Conservation (phyloP, 2,113 vertebrate genomes). For the Pterocles orientalis region DNA sequence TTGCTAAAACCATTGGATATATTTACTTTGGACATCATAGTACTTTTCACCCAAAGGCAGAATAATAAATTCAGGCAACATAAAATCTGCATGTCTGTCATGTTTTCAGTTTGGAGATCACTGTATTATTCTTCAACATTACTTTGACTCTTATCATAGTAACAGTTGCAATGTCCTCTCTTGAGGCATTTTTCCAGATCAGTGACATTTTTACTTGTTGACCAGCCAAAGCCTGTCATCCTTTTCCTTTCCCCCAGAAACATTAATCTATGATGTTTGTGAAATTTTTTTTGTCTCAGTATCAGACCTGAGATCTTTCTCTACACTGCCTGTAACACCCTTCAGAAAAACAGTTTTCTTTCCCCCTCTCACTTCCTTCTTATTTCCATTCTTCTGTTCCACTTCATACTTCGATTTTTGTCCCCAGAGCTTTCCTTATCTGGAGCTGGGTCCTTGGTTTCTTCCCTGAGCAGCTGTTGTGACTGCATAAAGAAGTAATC, state of each 20-base stretch:
- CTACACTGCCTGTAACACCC: no score
- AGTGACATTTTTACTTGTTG: neutral
- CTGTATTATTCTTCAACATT: neutral
- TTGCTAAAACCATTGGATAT: neutral
- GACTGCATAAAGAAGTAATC: neutral
- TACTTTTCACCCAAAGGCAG: neutral
- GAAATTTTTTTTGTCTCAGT: neutral
- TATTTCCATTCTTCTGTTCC: neutral
- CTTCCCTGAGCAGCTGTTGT: neutral
- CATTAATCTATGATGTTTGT: neutral
- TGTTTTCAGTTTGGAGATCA: neutral
- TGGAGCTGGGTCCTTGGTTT: neutral
- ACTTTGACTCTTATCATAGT: neutral
- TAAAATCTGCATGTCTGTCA: neutral
- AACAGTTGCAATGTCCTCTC: neutral
- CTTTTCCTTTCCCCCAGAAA: neutral
- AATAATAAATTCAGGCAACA: neutral
- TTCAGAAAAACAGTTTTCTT: no score
- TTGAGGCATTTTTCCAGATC: neutral
- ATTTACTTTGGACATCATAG: neutral
- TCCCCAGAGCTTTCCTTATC: neutral
- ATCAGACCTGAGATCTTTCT: neutral
- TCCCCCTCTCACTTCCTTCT: neutral
- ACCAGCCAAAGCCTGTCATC: neutral
- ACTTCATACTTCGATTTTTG: neutral